Percentiles rank a stretch among this genome's conserved stretches.
Evolutionary conservation across 2,113 vertebrate species (phyloP).

Genomic region (Catharus minimus): DNA sequence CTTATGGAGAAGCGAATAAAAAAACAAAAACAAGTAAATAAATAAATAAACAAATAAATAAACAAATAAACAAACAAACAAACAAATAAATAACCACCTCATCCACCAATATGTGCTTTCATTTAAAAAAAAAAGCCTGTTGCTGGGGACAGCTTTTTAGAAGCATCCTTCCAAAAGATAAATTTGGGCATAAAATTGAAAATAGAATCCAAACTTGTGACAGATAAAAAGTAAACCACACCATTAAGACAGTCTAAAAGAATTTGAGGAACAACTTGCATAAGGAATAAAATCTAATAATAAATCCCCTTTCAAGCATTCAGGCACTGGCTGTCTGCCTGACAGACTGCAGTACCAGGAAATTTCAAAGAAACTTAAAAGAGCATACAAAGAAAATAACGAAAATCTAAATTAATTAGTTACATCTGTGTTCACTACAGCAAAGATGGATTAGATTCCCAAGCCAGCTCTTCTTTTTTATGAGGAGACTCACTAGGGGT

Average conservation of each 20-base stretch:
- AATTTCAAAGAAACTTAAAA: conserved; percentile 7
- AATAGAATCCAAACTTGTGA: conserved; percentile 5
- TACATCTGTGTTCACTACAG: background rate
- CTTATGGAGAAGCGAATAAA: background rate
- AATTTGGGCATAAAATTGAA: background rate
- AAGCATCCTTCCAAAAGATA: background rate
- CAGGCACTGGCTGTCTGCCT: background rate
- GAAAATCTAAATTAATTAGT: background rate
- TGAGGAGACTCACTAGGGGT: background rate
- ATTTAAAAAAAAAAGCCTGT: background rate
- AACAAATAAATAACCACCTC: no score
- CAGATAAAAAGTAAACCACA: conserved; percentile 16
- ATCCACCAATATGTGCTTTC: background rate
- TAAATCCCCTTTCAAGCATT: conserved; percentile 20
- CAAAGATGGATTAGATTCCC: background rate
- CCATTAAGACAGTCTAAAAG: background rate
- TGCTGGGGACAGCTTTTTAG: background rate
- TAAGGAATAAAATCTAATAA: conserved; percentile 37
- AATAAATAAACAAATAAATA: background rate
- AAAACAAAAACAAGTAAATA: background rate
- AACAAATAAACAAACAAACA: background rate
- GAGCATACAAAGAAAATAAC: background rate
- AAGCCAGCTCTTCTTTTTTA: background rate
- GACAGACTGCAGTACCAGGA: background rate
- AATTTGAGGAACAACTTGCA: conserved; percentile 15